Base-by-base conservation (phyloP, 2,113 vertebrate species). In the Glaucidium brasilianum region DNA sequence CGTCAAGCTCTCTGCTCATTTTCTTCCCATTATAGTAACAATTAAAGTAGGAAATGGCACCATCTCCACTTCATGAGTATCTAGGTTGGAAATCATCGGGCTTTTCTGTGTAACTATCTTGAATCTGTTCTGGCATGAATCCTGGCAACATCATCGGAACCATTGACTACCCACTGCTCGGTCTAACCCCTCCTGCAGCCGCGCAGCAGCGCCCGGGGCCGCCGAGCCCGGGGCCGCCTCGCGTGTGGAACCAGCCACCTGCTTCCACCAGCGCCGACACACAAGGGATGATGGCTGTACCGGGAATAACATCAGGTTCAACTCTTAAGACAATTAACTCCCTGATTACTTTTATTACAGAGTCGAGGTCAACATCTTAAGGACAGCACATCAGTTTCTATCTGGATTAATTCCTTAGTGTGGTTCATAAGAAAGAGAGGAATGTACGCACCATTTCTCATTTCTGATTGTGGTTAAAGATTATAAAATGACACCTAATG, bases 401-500 rank as follows among this genome's bases (percentile, higher is more conserved):
- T 21, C 49, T 52, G 79, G 45, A 78, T 5, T 77, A 73, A 90
- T 56, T 92, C 56, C 55, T 71, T 47, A 64, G 19, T 9, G 52
- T 1, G 15, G 37, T 83, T 82, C 66, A 55, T 26, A 27, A 2
- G 22, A 83, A 72, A 77, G 41, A 58, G 3, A 56, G 35, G 35
- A 84, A 81, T 12, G 15, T 62, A 32, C 3, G 21, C 9, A 71
- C 50, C 63, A 64, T 47, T 79, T 50, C 74, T 87, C 69, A 67
- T 67, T 78, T 87, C 37, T 8, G n/a, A 85, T 11, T 67, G 52
- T 0, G 4, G 41, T 71, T 91, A 76, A 88, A 73, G 82, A 89
- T 74, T 85, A 92, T 64, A 59, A 87, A 93, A 94, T 39, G 6
- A 94, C 68, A 83, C 59, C 41, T 60, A 86, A 79, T 30, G 35